Percentiles rank a stretch among this genome's conserved stretches.
These are phyloP conservation scores for Aphrocallistes beatrix DNA, from an alignment of 37 sponge, comb jelly and placozoan species.

Conservation along the genomic window DNA sequence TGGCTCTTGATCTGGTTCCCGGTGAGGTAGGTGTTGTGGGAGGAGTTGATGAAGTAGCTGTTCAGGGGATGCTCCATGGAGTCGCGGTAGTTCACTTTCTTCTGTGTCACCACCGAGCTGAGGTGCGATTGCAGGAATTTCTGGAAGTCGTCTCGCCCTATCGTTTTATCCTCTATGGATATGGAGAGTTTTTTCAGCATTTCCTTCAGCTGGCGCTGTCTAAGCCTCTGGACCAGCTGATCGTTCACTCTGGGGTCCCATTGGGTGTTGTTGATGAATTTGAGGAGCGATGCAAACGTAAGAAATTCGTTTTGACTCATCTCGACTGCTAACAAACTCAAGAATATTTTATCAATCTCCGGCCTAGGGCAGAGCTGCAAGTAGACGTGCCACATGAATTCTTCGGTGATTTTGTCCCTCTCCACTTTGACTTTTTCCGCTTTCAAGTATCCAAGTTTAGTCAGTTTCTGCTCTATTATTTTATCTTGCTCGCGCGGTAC, in stretches of 20 bases:
- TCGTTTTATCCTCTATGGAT: background rate
- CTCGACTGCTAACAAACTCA: background rate
- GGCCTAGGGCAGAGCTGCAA: background rate
- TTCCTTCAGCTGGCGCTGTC: background rate
- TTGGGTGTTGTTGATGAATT: background rate
- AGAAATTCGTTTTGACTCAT: background rate
- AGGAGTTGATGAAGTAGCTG: slow-evolving; percentile 94
- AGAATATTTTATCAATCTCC: background rate
- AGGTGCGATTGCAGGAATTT: slow-evolving; percentile 53
- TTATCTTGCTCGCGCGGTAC: background rate
- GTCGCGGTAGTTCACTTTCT: slow-evolving; percentile 30
- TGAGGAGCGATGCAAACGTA: background rate
- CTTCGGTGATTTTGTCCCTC: background rate
- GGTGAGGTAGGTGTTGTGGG: slow-evolving; percentile 92
- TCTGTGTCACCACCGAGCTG: slow-evolving; percentile 42
- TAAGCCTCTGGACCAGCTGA: background rate
- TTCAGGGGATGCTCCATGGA: slow-evolving; percentile 76
- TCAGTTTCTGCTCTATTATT: background rate
- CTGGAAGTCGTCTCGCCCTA: background rate
- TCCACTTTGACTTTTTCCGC: background rate
- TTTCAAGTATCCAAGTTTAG: background rate
- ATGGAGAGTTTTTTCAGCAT: background rate
- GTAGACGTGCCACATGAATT: background rate
- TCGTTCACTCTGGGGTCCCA: slow-evolving; percentile 15
- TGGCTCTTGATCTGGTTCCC: slow-evolving; percentile 50